Evolutionary conservation across 2,113 vertebrate genomes (phyloP).

Genomic region (Felis chaus): DNA sequence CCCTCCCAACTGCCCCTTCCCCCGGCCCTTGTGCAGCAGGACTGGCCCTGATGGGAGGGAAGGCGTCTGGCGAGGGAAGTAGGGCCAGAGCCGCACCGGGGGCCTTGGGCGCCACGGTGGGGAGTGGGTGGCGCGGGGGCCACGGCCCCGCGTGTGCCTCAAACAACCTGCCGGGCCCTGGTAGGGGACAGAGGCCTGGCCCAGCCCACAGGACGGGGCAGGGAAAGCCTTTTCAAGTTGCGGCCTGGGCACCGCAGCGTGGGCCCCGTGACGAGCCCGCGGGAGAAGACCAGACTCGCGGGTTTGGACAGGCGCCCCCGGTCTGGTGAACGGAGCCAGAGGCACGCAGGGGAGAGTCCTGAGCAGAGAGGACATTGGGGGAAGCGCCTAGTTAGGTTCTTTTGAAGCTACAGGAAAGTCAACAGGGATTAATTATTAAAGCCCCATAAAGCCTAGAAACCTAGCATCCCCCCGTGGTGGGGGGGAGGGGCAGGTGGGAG

Average conservation of each 20-base stretch:
- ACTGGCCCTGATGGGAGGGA: not conserved
- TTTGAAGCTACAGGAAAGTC: not conserved
- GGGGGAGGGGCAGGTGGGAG: not conserved
- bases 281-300: accelerated
- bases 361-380: not conserved
- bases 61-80: not conserved
- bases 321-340: not conserved
- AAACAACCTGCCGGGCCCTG: not conserved
- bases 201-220: not conserved
- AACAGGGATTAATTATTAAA: not conserved
- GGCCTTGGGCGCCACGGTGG: not conserved
- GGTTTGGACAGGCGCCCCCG: accelerated
- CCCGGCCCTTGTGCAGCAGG: accelerated
- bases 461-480: accelerated
- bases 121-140: not conserved
- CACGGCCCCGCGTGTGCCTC: accelerated
- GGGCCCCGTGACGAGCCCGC: accelerated
- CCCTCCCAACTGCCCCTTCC: not conserved
- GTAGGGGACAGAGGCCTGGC: not conserved
- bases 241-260: accelerated
- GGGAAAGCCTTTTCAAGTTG: not conserved
- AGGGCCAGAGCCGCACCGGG: not conserved
- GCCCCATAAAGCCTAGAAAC: not conserved
- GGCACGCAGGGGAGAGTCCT: accelerated
- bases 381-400: not conserved